Evolutionary conservation across 2,888 invertebrate species (phyloP), one percentile per base, ranked within the genome.

Genomic region (Dryococelus australis): DNA sequence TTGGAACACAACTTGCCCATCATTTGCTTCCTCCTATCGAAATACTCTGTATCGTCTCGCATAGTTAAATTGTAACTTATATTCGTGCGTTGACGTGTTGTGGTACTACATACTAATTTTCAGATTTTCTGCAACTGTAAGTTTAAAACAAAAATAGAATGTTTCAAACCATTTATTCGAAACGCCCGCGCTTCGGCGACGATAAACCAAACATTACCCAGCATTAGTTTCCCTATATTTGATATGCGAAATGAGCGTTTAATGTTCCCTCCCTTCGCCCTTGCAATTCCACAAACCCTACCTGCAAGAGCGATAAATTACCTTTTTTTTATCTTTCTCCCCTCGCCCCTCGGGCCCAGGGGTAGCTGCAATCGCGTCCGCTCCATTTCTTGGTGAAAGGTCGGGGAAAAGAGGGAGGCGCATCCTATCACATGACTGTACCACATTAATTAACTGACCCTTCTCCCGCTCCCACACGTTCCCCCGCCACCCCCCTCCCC

Each of bases 371-470:
- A 65, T 65, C 65, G 65, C 65, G 65, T 24, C 65, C 65, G 65
- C 65, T 24, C 65, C 65, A 65, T 65, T 13, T 65, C 65, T 65
- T 65, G 65, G 65, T 65, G 65, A 65, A 65, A 65, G 65, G 65
- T 65, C 24, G 65, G 65, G 65, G 65, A 13, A 65, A 16, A 65
- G 65, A 6, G 9, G 47, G 47, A 6, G 47, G 9, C 47, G 47
- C 47, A 47, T 65, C 65, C 65, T 65, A 65, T 65, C 65, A 65
- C 65, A 65, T 65, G 65, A 65, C 65, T 65, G 65, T 65, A 65
- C 65, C 65, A 65, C 65, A 65, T 65, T 65, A 65, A 65, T 65
- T 65, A 65, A 65, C 65, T 65, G 65, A 24, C 65, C 65, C 65
- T 65, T 24, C 65, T 65, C 65, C 65, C 65, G 4, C 16, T 16